Evolutionary conservation across 2,888 invertebrate species (phyloP), one percentile per base, ranked within the genome.

Genomic region (Drosophila anceps): DNA sequence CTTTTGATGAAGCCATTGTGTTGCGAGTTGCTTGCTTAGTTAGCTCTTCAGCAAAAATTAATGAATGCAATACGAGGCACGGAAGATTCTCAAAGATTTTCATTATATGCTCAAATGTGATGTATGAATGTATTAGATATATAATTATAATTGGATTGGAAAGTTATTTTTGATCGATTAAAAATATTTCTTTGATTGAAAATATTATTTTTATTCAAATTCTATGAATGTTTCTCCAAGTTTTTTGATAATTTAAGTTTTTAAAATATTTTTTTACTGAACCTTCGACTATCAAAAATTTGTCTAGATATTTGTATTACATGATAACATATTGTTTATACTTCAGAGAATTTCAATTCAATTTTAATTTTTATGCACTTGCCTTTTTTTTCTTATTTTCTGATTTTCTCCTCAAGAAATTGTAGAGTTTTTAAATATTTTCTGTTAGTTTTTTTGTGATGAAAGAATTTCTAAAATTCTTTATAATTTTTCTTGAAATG

Each of bases 1-100:
- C 63, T 55, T 39, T 39, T 18, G 15, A 29, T 55, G 48, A 48
- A 39, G 55, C 72, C 20, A 70, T 62, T 72, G 69, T 62, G 3
- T 9, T 35, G 62, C 35, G 39, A 54, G n/a, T 54, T 43, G 48
- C 15, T 41, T 48, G 20, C 4, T 20, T n/a, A 1, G 1, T 7
- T 10, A 8, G 24, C 18, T 37, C 18, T 51, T 51, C 1, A 0
- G 18, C 37, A 18, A 37, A 37, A 39, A 18, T 33, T 18, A n/a
- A 24, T 35, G n/a, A 20, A 37, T 4, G 12, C 15, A 18, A 15
- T 4, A 2, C 8, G 31, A 15, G 12, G 4, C 12, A 5, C 31
- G 13, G 13, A 1, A 5, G 15, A 29, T 31, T 29, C n/a, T 50
- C 3, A 41, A 41, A 6, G 10, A 1, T 29, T 48, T 18, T 15